phyloP scores from a whole-genome alignment of 2,797 vertebrate species.

The Lepilemur ruficaudatus region DNA sequence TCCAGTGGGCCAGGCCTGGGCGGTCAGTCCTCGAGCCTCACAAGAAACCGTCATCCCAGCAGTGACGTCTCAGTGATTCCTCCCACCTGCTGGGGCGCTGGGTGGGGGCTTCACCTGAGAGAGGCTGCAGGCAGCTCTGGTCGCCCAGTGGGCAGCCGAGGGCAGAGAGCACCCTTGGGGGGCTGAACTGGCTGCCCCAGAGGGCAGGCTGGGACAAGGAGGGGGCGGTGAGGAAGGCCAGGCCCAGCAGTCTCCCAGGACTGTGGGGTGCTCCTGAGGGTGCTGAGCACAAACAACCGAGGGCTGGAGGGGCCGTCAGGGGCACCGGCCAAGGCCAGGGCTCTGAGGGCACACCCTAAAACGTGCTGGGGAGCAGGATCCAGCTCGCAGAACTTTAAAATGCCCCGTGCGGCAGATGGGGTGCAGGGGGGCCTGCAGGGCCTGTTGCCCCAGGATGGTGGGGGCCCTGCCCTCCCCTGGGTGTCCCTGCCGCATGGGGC shows the following conservation, averaged over 20 bases:
- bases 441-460: background rate
- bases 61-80: too few relatives aligned
- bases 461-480: background rate
- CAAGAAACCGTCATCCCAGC: background rate
- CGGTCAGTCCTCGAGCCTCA: background rate
- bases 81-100: background rate
- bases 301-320: too few relatives aligned
- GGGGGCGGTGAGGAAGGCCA: background rate
- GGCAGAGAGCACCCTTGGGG: background rate
- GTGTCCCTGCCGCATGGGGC: background rate
- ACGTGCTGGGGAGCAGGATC: too few relatives aligned
- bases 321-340: too few relatives aligned
- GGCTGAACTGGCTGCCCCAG: background rate
- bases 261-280: background rate
- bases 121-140: background rate
- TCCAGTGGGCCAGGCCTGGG: too few relatives aligned
- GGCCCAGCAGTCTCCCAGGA: background rate
- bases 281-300: background rate
- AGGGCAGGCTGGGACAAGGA: background rate
- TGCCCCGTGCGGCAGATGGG: background rate
- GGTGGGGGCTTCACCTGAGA: background rate
- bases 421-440: too few relatives aligned
- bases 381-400: too few relatives aligned
- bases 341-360: too few relatives aligned
- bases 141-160: background rate